Evolutionary conservation across 2,888 invertebrate genomes (phyloP).

Genomic region (Caenorhabditis sp.): DNA sequence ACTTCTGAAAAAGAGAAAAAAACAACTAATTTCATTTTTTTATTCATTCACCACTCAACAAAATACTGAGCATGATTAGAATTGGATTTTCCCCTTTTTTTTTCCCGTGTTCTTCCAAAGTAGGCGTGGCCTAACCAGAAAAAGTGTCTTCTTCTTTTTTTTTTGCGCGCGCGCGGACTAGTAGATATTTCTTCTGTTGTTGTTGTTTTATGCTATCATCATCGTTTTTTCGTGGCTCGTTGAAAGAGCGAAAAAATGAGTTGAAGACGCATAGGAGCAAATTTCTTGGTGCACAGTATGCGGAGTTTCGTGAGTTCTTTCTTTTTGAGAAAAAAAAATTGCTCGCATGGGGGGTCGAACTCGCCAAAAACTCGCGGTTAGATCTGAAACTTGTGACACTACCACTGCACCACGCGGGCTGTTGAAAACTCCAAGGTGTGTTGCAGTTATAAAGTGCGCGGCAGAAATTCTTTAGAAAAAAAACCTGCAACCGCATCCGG

Average conservation of each 20-base stretch:
- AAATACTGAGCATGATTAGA: neutral
- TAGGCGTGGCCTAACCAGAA: slow-evolving; percentile 8
- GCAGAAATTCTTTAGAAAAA: no score
- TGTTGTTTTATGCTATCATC: slow-evolving; percentile 30
- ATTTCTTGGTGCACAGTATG: slow-evolving; percentile 19
- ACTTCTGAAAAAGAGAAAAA: no score
- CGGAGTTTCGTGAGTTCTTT: slow-evolving; percentile 20
- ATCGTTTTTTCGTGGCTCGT: slow-evolving; percentile 38
- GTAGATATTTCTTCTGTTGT: neutral
- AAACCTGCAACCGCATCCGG: no score
- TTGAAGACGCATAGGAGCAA: slow-evolving; percentile 33
- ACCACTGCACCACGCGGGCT: no score
- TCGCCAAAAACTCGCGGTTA: no score
- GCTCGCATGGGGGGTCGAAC: no score
- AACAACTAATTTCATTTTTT: neutral
- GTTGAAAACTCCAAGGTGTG: no score
- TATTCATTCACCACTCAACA: neutral
- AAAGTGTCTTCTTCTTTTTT: neutral
- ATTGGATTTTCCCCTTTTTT: neutral
- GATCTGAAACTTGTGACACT: no score
- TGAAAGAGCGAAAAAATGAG: slow-evolving; percentile 44
- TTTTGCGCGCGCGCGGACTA: neutral
- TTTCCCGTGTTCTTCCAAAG: neutral
- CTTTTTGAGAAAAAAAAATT: neutral
- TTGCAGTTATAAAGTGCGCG: no score